phyloP scores from a whole-genome alignment of 2,888 invertebrate genomes.

The Xestia ashworthii region DNA sequence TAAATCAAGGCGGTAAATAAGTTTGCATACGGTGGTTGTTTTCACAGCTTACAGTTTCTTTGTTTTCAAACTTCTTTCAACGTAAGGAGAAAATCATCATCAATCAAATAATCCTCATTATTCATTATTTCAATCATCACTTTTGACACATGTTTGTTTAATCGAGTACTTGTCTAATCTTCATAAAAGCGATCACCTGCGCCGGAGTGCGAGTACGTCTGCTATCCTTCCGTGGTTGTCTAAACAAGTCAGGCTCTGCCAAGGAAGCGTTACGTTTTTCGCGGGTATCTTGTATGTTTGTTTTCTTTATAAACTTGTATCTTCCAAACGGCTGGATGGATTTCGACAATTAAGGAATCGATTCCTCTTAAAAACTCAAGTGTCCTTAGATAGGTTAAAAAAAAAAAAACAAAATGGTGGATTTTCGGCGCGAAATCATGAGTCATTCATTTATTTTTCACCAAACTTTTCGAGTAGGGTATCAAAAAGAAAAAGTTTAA shows the following conservation, averaged over 20 bases:
- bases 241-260: constrained; percentile 35
- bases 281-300: too few relatives aligned
- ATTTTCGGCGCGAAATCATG: too few relatives aligned
- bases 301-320: too few relatives aligned
- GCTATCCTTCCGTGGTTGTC: constrained; percentile 35
- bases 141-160: constrained; percentile 20
- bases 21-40: background rate
- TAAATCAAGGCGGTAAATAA: background rate
- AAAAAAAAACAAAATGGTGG: too few relatives aligned
- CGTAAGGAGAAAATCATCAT: background rate
- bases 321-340: too few relatives aligned
- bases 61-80: background rate
- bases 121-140: constrained; percentile 12
- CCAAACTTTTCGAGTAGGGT: too few relatives aligned
- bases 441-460: too few relatives aligned
- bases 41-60: background rate
- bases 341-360: too few relatives aligned
- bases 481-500: too few relatives aligned
- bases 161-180: constrained; percentile 13
- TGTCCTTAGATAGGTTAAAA: too few relatives aligned
- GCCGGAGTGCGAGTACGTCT: constrained; percentile 17
- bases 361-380: too few relatives aligned
- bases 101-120: background rate
- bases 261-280: too few relatives aligned
- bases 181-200: constrained; percentile 39